Evolutionary conservation across 2,888 invertebrate species (phyloP).

Genomic region (Dynastes hyllus): DNA sequence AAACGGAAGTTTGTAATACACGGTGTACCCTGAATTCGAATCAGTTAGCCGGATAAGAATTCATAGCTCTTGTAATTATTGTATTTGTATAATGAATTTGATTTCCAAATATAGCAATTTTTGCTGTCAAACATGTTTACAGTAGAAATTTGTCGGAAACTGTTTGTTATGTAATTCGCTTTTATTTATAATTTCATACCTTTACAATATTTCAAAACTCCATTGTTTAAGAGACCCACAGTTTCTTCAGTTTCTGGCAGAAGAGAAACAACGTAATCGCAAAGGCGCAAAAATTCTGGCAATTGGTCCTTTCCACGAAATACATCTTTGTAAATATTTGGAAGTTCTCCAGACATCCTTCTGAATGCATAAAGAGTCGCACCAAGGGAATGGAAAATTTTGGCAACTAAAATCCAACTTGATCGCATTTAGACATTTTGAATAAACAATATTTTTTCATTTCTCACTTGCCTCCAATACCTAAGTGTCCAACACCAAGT

Average conservation of each 20-base stretch:
- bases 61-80: too few species aligned
- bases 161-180: too few species aligned
- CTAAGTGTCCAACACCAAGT: constrained; percentile 74
- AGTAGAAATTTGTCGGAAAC: too few species aligned
- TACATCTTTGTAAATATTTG: constrained; percentile 64
- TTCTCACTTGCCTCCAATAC: constrained; percentile 63
- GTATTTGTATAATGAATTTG: too few species aligned
- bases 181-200: constrained; percentile 55
- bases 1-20: too few species aligned
- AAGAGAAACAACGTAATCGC: constrained; percentile 75
- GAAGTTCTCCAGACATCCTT: constrained; percentile 50
- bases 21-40: too few species aligned
- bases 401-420: constrained; percentile 59
- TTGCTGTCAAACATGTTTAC: too few species aligned
- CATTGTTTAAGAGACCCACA: constrained; percentile 71
- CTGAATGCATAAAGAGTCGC: constrained; percentile 65
- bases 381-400: constrained; percentile 70
- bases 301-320: constrained; percentile 57
- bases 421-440: constrained; percentile 64
- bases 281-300: constrained; percentile 67
- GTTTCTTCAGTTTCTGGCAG: constrained; percentile 73
- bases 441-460: constrained; percentile 63
- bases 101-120: too few species aligned
- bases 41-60: too few species aligned
- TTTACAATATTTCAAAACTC: constrained; percentile 71